These are phyloP conservation scores for Cloeon dipterum DNA, from an alignment of 2,888 invertebrate genomes.

Conservation along the genomic window DNA sequence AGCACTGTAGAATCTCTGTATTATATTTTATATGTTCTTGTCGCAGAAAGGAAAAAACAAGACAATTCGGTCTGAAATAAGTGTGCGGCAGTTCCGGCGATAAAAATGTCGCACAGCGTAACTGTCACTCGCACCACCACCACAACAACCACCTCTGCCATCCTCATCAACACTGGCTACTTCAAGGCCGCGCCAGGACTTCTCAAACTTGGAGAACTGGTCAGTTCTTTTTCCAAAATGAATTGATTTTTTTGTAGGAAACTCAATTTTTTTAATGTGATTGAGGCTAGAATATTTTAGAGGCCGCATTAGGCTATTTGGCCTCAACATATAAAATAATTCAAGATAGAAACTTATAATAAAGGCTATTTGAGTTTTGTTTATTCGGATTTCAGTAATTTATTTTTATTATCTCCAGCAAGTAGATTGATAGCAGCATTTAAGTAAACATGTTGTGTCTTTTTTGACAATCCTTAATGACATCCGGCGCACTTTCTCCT, in stretches of 20 bases:
- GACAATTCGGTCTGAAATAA: too few relatives aligned
- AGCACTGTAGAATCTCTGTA: too few relatives aligned
- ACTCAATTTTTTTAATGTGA: too few relatives aligned
- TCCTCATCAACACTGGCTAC: constrained; percentile 62
- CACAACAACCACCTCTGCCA: constrained; percentile 46
- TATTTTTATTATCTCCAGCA: neutral
- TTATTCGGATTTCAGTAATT: too few relatives aligned
- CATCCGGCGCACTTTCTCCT: constrained; percentile 11
- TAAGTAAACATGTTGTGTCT: neutral
- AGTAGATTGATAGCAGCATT: neutral
- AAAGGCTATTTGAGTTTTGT: neutral
- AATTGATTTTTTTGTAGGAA: neutral
- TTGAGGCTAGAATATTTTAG: too few relatives aligned
- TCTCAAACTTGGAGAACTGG: constrained; percentile 60
- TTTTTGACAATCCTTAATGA: constrained; percentile 8
- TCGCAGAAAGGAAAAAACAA: too few relatives aligned
- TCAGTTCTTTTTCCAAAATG: constrained; percentile 19
- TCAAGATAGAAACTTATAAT: neutral
- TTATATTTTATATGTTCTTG: too few relatives aligned
- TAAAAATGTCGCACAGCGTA: constrained; percentile 72
- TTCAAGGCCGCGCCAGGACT: constrained; percentile 54
- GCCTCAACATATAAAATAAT: too few relatives aligned
- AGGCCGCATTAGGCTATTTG: too few relatives aligned
- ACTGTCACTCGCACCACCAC: constrained; percentile 71
- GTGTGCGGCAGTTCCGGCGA: too few relatives aligned